Evolutionary conservation across 1,140 invertebrate genomes (phyloP), one percentile per base, ranked within the genome.

Genomic region (Stegodyphus dumicola): DNA sequence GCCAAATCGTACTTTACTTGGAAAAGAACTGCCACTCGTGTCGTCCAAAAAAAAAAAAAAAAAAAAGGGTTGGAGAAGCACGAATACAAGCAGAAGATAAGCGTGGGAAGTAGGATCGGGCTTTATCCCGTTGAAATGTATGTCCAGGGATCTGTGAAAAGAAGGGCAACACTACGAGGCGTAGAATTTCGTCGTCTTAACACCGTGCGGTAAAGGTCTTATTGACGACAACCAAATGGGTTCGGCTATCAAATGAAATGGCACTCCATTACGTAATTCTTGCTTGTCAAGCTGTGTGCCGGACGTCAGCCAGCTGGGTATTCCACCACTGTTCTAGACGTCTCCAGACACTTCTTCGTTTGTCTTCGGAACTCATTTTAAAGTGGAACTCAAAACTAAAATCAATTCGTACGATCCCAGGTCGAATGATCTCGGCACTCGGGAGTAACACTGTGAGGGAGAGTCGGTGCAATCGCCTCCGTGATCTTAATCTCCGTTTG

Each of bases 201-300:
- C 17, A 5, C 15, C 17, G 17, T 15, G 65, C 65, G 3, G 65
- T 67, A 67, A 67, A 7, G 17, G 17, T 67, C 10, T 18, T n/a
- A 67, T n/a, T 67, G 65, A n/a, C 6, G 7, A 67, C 11, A 67
- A 67, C 65, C 17, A 17, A 67, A 67, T 2, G 15, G 9, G 6
- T 67, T n/a, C 65, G 17, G 65, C 65, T 67, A 18, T 67, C 11
- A 67, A 67, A 67, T 17, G 65, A 17, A 67, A 67, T 67, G 17
- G 65, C 65, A 67, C 65, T 6, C 65, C 65, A 67, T 9, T 1
- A 9, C 65, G 1, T 67, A 13, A 67, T 18, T 67, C 11, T 17
- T 67, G 7, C 10, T 18, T 67, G 65, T 67, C n/a, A 6, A n/a
- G 11, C 65, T 7, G 65, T 67, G 17, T 67, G 65, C 0, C 65